Evolutionary conservation across 2,797 vertebrate species (phyloP).

Genomic region (Falco columbarius): DNA sequence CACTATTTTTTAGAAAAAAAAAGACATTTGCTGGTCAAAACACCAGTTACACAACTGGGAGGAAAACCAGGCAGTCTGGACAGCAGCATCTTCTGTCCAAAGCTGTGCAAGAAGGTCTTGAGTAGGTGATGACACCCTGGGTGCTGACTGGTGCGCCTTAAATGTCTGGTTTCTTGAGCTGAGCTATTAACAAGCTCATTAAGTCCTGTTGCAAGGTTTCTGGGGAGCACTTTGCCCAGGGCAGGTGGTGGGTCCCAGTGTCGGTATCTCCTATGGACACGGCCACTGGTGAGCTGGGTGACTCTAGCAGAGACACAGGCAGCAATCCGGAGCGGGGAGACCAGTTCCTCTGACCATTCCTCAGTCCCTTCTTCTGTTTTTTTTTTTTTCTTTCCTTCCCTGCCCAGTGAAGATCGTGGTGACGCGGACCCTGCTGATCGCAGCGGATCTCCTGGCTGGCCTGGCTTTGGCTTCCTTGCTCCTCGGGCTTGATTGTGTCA

Average conservation of each 20-base stretch:
- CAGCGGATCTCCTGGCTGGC: constrained; percentile 69
- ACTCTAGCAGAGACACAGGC: background rate
- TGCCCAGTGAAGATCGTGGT: constrained; percentile 74
- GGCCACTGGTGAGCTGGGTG: background rate
- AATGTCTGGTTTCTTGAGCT: background rate
- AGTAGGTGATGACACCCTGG: background rate
- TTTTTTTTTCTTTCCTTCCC: background rate
- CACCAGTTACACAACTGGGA: background rate
- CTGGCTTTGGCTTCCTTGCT: constrained; percentile 64
- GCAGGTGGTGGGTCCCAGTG: background rate
- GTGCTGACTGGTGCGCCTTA: no score
- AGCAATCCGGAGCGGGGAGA: background rate
- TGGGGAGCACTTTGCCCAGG: background rate
- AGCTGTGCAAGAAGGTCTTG: background rate
- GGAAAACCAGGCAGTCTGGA: background rate
- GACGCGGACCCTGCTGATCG: constrained; percentile 74
- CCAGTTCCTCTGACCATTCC: background rate
- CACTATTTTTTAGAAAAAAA: no score
- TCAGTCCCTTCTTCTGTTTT: background rate
- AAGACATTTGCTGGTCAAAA: background rate
- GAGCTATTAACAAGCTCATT: background rate
- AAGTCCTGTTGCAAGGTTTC: background rate
- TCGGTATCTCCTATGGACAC: background rate
- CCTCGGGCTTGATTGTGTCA: constrained; percentile 70
- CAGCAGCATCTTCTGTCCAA: background rate